Percentiles rank a stretch among this genome's conserved stretches.
These are phyloP conservation scores for Drosophila paracracens DNA, from an alignment of 2,888 invertebrate genomes.

Conservation along the genomic window DNA sequence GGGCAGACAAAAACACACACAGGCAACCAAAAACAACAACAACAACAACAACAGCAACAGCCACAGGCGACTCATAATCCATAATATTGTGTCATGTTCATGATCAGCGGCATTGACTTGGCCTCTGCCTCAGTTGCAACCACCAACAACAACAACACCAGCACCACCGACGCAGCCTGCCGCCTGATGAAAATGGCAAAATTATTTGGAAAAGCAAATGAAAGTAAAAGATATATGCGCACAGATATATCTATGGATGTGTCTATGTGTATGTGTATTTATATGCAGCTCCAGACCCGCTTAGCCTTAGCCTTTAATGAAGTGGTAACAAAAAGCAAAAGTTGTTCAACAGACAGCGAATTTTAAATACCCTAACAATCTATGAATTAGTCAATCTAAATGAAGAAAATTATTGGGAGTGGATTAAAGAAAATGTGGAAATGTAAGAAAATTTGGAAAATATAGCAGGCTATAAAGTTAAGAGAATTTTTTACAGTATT, in stretches of 20 bases:
- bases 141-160: background rate
- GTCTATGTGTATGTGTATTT: background rate
- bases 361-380: slow-evolving; percentile 9
- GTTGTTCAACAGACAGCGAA: background rate
- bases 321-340: slow-evolving; percentile 52
- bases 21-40: slow-evolving; percentile 26
- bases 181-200: slow-evolving; percentile 54
- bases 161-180: slow-evolving; percentile 1
- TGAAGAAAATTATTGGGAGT: background rate
- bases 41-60: slow-evolving; percentile 16
- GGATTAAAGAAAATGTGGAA: background rate
- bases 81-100: slow-evolving; percentile 80
- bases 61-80: slow-evolving; percentile 67
- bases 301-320: slow-evolving; percentile 67
- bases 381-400: fast-evolving
- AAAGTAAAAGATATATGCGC: slow-evolving; percentile 73
- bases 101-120: slow-evolving; percentile 64
- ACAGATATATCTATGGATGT: slow-evolving; percentile 1
- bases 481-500: fast-evolving
- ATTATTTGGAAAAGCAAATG: slow-evolving; percentile 75
- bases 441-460: background rate
- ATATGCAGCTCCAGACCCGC: slow-evolving; percentile 34
- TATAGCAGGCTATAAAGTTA: background rate
- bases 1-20: slow-evolving; percentile 35
- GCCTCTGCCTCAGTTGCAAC: slow-evolving; percentile 27